These are phyloP conservation scores for Teinopalpus imperialis DNA, from an alignment of 2,888 invertebrate genomes.

Conservation along the genomic window DNA sequence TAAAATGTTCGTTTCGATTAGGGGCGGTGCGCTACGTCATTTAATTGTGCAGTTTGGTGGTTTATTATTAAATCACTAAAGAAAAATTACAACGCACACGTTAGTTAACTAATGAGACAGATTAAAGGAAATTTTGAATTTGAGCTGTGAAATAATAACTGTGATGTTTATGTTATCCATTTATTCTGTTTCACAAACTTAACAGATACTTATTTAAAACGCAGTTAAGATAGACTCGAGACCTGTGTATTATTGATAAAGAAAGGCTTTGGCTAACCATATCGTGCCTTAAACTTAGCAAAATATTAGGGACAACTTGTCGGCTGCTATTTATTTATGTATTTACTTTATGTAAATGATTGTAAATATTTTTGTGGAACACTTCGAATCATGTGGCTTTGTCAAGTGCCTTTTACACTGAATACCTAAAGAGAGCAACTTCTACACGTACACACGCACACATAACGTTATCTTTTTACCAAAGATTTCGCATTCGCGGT, in stretches of 20 bases:
- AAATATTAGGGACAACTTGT: constrained; percentile 1
- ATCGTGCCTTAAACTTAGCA: constrained; percentile 18
- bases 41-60: constrained; percentile 36
- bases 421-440: not conserved
- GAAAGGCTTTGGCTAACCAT: constrained; percentile 1
- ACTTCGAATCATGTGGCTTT: not conserved
- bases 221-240: too few relatives aligned
- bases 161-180: constrained; percentile 21
- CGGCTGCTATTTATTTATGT: constrained; percentile 19
- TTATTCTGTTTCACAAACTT: constrained; percentile 2
- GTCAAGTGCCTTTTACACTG: constrained; percentile 6
- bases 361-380: constrained; percentile 18
- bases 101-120: constrained; percentile 17
- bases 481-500: constrained; percentile 11
- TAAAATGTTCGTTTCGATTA: too few relatives aligned
- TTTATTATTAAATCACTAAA: constrained; percentile 39
- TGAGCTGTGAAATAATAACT: constrained; percentile 23
- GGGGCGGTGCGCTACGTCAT: not conserved
- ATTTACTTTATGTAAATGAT: constrained; percentile 12
- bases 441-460: not conserved
- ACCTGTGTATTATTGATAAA: too few relatives aligned
- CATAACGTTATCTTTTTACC: constrained; percentile 23
- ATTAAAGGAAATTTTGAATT: constrained; percentile 5
- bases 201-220: not conserved
- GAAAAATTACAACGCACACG: constrained; percentile 22